These are phyloP conservation scores for Pyrochroa serraticornis DNA, from an alignment of 2,888 invertebrate genomes.

Conservation along the genomic window DNA sequence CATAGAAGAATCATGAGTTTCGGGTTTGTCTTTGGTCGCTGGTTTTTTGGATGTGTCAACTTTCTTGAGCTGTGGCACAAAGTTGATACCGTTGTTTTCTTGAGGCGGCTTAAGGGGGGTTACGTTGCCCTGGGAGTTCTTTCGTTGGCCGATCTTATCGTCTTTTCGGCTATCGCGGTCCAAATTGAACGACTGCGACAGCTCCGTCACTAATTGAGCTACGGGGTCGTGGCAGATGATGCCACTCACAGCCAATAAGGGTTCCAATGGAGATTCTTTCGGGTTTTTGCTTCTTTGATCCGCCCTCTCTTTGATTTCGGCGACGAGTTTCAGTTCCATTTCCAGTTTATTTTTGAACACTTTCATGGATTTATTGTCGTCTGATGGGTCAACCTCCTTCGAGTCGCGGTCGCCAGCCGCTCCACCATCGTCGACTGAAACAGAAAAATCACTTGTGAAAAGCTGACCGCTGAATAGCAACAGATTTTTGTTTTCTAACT, in stretches of 20 bases:
- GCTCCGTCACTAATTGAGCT: conserved; percentile 79
- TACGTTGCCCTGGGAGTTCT: conserved; percentile 40
- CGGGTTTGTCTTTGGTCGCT: conserved; percentile 62
- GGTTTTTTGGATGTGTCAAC: conserved; percentile 70
- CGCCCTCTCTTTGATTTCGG: conserved; percentile 82
- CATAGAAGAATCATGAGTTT: conserved; percentile 62
- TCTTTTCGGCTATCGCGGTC: conserved; percentile 58
- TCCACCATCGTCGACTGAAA: conserved; percentile 26
- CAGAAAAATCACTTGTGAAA: conserved; percentile 2
- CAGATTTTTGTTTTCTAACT: too few relatives aligned
- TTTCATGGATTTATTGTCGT: conserved; percentile 54
- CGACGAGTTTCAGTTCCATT: conserved; percentile 81
- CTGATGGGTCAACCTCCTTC: conserved; percentile 34
- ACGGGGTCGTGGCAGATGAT: conserved; percentile 74
- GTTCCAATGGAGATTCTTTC: conserved; percentile 61
- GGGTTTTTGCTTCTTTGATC: conserved; percentile 67
- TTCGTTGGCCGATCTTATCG: conserved; percentile 35
- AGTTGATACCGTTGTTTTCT: conserved; percentile 48
- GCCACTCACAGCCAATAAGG: conserved; percentile 58
- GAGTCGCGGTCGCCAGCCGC: conserved; percentile 27
- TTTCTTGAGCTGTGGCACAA: conserved; percentile 75
- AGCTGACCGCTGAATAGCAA: too few relatives aligned
- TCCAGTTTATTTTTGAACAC: conserved; percentile 65
- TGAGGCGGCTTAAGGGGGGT: conserved; percentile 31
- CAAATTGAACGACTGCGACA: conserved; percentile 82